A percentile compares a stretch with the other conserved stretches of the same genome.
phyloP scores from a whole-genome alignment of 1,140 invertebrate species.

The Nylanderia fulva region DNA sequence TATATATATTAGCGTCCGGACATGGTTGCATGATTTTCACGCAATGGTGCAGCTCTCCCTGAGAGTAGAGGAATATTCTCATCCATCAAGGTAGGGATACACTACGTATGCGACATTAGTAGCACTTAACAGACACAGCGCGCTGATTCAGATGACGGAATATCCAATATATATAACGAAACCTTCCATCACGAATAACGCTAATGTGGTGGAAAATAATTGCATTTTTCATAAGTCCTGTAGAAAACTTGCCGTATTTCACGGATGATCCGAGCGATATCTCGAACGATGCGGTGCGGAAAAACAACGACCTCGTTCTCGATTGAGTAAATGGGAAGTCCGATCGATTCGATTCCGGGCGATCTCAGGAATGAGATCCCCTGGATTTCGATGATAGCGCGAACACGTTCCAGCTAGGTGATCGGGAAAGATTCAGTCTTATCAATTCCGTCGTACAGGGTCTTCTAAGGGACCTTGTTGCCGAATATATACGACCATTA shows the following conservation, averaged over 20 bases:
- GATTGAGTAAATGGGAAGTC: slow-evolving; percentile 1
- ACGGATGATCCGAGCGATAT: not conserved
- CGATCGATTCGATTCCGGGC: slow-evolving; percentile 11
- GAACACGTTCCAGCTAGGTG: not conserved
- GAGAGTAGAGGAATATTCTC: slow-evolving; percentile 61
- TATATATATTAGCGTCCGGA: slow-evolving; percentile 27
- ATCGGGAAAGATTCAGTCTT: slow-evolving; percentile 19
- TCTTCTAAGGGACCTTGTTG: slow-evolving; percentile 24
- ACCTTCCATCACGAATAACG: slow-evolving; percentile 38
- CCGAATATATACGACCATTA: slow-evolving; percentile 46
- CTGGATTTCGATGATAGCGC: not conserved
- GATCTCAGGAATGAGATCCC: not conserved
- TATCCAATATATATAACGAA: slow-evolving; percentile 34
- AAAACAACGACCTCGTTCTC: not conserved
- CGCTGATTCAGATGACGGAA: slow-evolving; percentile 78
- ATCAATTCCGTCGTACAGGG: not conserved
- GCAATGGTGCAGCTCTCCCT: slow-evolving; percentile 27
- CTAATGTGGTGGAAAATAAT: slow-evolving; percentile 34
- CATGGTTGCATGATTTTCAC: slow-evolving; percentile 59
- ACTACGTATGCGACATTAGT: slow-evolving; percentile 76
- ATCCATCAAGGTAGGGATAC: slow-evolving; percentile 73
- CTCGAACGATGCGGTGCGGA: not conserved
- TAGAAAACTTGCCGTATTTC: not conserved
- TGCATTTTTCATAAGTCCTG: not conserved
- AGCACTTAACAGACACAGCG: slow-evolving; percentile 78